These are phyloP conservation scores for Atlantisia rogersi DNA, from an alignment of 2,113 vertebrate genomes.

Conservation along the genomic window DNA sequence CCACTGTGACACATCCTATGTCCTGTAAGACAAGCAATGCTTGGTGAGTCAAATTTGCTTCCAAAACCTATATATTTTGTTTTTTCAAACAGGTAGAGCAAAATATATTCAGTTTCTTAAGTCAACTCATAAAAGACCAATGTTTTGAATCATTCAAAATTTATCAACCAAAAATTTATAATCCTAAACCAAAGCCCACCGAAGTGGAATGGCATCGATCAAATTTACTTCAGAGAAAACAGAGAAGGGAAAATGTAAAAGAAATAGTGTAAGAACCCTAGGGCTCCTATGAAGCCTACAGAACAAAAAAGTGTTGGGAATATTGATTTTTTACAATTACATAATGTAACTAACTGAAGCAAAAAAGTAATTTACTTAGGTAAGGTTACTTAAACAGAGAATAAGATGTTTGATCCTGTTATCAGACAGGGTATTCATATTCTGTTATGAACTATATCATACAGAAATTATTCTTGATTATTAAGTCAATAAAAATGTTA, in stretches of 20 bases:
- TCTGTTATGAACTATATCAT: background rate
- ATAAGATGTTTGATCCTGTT: background rate
- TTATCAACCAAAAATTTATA: background rate
- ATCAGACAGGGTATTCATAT: background rate
- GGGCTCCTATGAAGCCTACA: background rate
- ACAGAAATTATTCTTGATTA: background rate
- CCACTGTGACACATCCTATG: background rate
- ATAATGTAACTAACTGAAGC: background rate
- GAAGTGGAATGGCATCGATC: background rate
- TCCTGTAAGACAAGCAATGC: background rate
- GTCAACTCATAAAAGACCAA: background rate
- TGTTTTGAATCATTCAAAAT: background rate
- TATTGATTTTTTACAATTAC: slow-evolving; percentile 10
- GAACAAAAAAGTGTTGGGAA: background rate
- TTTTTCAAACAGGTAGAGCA: background rate
- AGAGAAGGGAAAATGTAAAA: background rate
- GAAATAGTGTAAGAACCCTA: background rate
- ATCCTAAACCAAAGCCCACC: background rate
- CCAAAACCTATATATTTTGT: background rate
- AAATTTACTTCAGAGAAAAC: background rate
- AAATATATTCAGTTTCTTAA: background rate
- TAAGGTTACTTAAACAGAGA: background rate
- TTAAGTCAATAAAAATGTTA: slow-evolving; percentile 20
- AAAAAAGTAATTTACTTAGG: background rate
- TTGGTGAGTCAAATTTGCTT: background rate